Evolutionary conservation across 2,797 vertebrate genomes (phyloP).

Genomic region (Peromyscus melanophrys): DNA sequence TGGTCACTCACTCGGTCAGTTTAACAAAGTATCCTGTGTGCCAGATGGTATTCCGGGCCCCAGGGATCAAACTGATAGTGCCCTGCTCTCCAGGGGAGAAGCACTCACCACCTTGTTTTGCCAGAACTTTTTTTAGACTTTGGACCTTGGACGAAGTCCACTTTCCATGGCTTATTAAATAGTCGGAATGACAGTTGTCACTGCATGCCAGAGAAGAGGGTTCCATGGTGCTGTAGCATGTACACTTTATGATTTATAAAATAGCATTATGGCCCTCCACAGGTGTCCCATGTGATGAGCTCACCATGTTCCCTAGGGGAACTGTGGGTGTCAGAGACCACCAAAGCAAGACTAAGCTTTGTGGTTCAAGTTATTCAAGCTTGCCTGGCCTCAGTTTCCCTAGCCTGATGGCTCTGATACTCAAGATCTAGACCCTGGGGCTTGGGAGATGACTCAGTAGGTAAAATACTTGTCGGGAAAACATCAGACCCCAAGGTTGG

Average conservation of each 20-base stretch:
- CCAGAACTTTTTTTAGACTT: slow-evolving; percentile 58
- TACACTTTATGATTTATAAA: slow-evolving; percentile 23
- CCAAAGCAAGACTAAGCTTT: background rate
- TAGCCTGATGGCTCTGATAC: background rate
- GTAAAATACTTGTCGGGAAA: background rate
- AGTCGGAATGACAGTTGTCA: background rate
- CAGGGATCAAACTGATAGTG: background rate
- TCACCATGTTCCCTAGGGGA: background rate
- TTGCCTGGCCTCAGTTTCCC: slow-evolving; percentile 6
- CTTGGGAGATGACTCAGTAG: background rate
- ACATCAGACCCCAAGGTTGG: background rate
- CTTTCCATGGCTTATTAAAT: slow-evolving; percentile 17
- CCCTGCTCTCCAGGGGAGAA: background rate
- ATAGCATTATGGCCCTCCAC: background rate
- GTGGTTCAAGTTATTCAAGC: background rate
- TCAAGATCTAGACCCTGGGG: background rate
- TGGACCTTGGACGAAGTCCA: slow-evolving; percentile 62
- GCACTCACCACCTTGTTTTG: background rate
- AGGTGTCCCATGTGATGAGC: background rate
- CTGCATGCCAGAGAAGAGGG: background rate
- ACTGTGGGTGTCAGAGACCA: accelerated
- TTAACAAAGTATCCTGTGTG: background rate
- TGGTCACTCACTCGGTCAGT: background rate
- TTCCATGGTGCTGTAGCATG: background rate
- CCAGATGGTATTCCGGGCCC: background rate